Conservation (phyloP, 2,113 vertebrate species). For the Macquaria australasica region DNA sequence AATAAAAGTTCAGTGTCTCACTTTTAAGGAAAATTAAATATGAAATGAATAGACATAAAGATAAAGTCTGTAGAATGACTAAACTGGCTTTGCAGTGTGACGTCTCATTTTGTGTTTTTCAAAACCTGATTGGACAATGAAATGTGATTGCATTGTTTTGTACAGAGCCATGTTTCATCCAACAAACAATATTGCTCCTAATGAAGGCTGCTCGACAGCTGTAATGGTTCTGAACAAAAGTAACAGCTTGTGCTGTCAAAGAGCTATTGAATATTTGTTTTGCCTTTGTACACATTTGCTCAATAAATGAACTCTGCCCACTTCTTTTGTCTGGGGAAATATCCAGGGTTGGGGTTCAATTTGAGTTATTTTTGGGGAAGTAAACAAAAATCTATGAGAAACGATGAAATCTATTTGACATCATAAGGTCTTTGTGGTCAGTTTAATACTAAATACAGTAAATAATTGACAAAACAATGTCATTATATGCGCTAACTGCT, state of each 20-base stretch:
- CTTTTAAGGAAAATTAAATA: neutral
- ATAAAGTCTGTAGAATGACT: neutral
- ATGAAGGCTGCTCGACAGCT: conserved; percentile 27
- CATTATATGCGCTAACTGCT: conserved; percentile 24
- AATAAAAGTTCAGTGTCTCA: neutral
- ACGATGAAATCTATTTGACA: neutral
- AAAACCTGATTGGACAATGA: neutral
- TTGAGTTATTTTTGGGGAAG: conserved; percentile 11
- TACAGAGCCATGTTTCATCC: neutral
- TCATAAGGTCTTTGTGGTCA: conserved; percentile 12
- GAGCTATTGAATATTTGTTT: conserved; percentile 31
- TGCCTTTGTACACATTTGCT: conserved; percentile 22
- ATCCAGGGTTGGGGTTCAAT: conserved; percentile 18
- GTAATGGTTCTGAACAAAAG: conserved; percentile 21
- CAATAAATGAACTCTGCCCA: conserved; percentile 36
- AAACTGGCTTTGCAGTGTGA: neutral
- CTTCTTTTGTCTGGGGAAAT: conserved; percentile 38
- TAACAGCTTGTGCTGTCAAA: neutral
- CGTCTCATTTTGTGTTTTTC: neutral
- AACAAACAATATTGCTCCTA: conserved; percentile 22
- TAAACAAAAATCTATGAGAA: conserved; percentile 18
- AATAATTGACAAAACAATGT: conserved; percentile 6
- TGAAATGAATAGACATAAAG: neutral
- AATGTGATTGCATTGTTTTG: neutral
- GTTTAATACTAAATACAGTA: conserved; percentile 18